These are phyloP conservation scores for Uromys caudimaculatus DNA, from an alignment of 2,797 vertebrate species.

Conservation along the genomic window DNA sequence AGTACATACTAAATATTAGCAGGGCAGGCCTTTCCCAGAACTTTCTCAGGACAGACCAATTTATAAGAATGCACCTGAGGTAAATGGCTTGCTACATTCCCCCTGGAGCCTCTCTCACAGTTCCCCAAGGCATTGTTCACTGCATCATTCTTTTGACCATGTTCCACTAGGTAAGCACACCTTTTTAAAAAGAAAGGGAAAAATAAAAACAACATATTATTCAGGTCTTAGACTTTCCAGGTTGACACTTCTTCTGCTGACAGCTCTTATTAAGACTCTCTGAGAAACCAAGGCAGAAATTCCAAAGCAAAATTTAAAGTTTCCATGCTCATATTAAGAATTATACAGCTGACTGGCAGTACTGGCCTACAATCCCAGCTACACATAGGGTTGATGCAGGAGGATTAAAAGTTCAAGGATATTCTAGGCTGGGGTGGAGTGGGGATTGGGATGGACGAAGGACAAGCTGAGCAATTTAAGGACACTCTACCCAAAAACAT, in stretches of 20 bases:
- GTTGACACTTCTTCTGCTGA: not conserved
- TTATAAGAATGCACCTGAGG: not conserved
- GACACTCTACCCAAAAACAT: not conserved
- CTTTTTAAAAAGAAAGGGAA: not conserved
- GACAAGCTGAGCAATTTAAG: not conserved
- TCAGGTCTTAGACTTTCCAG: not conserved
- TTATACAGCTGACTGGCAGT: not conserved
- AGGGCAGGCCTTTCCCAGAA: not conserved
- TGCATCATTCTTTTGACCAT: not conserved
- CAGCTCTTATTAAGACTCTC: not conserved
- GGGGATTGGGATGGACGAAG: not conserved
- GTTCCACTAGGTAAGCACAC: not conserved
- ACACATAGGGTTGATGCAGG: not conserved
- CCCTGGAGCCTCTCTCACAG: not conserved
- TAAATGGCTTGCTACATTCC: not conserved
- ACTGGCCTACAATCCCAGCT: not conserved
- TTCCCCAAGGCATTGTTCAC: not conserved
- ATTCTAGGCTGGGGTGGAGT: not conserved
- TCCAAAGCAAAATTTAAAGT: constrained; percentile 28
- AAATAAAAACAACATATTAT: not conserved
- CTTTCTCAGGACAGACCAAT: not conserved
- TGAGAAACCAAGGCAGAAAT: constrained; percentile 44
- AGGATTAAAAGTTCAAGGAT: not conserved
- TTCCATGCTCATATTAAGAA: not conserved
- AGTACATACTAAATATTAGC: not conserved